Percentiles rank a stretch among this genome's conserved stretches.
phyloP scores from a whole-genome alignment of 2,888 invertebrate species.

The Congeria kusceri region DNA sequence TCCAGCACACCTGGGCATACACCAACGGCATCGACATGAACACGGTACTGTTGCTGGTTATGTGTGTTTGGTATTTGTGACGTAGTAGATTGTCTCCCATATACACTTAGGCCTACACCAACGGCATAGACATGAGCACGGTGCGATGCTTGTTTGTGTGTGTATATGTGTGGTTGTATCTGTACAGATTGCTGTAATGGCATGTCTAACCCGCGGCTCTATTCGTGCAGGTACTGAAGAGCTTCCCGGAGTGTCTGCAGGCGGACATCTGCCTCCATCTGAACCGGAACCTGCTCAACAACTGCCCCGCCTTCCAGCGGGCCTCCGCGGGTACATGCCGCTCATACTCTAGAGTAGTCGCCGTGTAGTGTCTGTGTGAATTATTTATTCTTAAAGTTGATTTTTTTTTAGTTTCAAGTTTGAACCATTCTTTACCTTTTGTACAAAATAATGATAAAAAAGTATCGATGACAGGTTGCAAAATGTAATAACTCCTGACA shows the following conservation, averaged over 20 bases:
- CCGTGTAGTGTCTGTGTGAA: too few species aligned
- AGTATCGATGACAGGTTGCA: too few species aligned
- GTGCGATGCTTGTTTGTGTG: conserved; percentile 78
- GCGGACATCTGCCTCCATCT: conserved; percentile 99
- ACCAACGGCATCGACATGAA: conserved; percentile 86
- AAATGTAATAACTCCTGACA: too few species aligned
- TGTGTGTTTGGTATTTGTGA: not conserved
- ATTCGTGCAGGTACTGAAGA: conserved; percentile 90
- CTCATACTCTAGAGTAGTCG: too few species aligned
- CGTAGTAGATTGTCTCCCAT: not conserved
- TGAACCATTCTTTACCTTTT: too few species aligned
- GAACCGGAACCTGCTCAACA: conserved; percentile 96
- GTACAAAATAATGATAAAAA: too few species aligned
- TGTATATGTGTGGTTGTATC: not conserved
- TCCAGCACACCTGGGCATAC: conserved; percentile 84
- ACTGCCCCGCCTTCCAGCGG: conserved; percentile 97
- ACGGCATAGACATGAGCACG: conserved; percentile 85
- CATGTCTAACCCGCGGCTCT: not conserved
- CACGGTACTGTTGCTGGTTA: conserved; percentile 83
- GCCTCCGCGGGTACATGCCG: conserved; percentile 54
- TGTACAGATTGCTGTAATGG: too few species aligned
- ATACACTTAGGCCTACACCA: conserved; percentile 84
- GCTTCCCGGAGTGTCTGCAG: conserved; percentile 99
- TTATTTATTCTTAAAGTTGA: too few species aligned
- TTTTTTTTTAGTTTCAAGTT: too few species aligned